Base-by-base conservation (phyloP, 92 coral and sea anemone genomes). In the Actinernus sp. region DNA sequence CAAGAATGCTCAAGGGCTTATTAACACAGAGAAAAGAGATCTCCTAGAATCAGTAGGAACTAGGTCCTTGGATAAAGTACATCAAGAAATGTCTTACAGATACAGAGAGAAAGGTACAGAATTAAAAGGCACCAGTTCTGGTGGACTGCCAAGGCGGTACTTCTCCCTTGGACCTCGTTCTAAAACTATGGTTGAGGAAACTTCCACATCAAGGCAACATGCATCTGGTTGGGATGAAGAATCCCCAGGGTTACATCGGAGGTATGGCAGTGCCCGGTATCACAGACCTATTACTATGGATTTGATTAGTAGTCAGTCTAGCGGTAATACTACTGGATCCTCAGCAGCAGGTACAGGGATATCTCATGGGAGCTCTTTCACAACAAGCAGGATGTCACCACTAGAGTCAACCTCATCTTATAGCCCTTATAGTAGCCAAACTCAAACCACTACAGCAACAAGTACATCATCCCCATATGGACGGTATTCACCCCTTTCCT, bases 251-350 rank as follows among this genome's bases (percentile, higher is more conserved):
- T 32, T 70, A 4, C 56, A 55, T 17, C 26, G 78, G 28, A 50
- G 78, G 25, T 70, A 70, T 70, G 78, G 78, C 9, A 70, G 78
- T 57, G 78, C 78, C 9, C 58, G 78, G 19, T 70, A 70, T 33
- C 52, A 70, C n/a, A 56, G 78, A 46, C 25, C 64, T 10, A 32
- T 36, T 4, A 45, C 64, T 17, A 47, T 58, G 0, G 67, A 70
- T 33, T 29, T 70, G 25, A 14, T 57, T 9, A 16, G 55, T n/a
- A n/a, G n/a, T n/a, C n/a, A n/a, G n/a, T n/a, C n/a, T n/a, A n/a
- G n/a, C n/a, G n/a, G n/a, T n/a, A n/a, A n/a, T n/a, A n/a, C n/a
- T n/a, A n/a, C n/a, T n/a, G n/a, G n/a, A n/a, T n/a, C n/a, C n/a
- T n/a, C n/a, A n/a, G n/a, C n/a, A n/a, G n/a, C n/a, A n/a, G n/a